Conservation (phyloP, 2,113 vertebrate genomes). For the Myanophis thanlyinensis region DNA sequence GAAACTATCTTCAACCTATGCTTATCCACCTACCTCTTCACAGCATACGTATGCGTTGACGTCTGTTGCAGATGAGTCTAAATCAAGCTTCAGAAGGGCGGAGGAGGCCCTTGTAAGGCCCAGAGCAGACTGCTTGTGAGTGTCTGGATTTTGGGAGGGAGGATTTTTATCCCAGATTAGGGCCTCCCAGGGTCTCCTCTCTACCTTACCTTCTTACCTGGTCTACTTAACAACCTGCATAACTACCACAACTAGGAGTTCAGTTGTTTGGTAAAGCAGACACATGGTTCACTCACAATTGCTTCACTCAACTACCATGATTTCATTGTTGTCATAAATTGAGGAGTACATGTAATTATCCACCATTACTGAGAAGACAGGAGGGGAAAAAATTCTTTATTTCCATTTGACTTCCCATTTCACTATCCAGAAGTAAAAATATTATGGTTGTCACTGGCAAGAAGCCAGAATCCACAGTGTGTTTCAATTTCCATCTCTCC, state of each 20-base stretch:
- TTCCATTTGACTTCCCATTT: not conserved
- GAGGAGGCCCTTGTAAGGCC: no score
- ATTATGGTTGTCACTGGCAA: not conserved
- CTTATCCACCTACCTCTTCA: no score
- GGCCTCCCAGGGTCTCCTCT: not conserved
- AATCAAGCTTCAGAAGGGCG: no score
- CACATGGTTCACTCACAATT: not conserved
- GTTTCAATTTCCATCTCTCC: not conserved
- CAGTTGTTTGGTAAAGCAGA: not conserved
- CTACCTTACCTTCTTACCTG: not conserved
- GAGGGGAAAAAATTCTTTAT: not conserved
- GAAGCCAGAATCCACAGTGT: not conserved
- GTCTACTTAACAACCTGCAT: not conserved
- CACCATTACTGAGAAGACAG: not conserved
- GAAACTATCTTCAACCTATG: no score
- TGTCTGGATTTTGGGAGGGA: no score
- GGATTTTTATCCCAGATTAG: no score
- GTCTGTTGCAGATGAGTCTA: no score
- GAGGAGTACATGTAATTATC: not conserved
- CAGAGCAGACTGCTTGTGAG: no score
- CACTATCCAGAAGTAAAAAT: not conserved
- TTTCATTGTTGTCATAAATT: not conserved
- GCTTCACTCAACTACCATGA: not conserved
- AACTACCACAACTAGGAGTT: not conserved
- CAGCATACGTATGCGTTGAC: no score